phyloP scores from a whole-genome alignment of 2,797 vertebrate genomes.

The Sparus aurata region DNA sequence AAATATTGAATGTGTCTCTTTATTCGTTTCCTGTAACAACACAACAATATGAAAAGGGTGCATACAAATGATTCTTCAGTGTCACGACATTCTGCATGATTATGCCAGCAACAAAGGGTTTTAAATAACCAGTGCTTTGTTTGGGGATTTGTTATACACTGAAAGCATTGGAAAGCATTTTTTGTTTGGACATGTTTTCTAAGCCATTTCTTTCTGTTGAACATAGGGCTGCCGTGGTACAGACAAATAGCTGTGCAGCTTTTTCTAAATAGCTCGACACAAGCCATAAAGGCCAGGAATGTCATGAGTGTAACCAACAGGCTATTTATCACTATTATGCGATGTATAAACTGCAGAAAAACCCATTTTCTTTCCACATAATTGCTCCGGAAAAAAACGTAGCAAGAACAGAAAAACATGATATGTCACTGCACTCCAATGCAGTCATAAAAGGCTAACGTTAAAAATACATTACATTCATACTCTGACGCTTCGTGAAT shows the following conservation, averaged over 20 bases:
- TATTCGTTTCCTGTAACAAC: background rate
- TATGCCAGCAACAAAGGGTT: background rate
- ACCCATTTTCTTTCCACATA: constrained; percentile 21
- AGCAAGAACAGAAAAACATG: background rate
- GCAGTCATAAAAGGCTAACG: constrained; percentile 8
- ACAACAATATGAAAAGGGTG: background rate
- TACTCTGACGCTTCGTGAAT: background rate
- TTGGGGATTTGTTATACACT: background rate
- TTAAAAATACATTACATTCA: background rate
- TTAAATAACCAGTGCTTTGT: constrained; percentile 2
- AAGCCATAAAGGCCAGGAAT: constrained; percentile 30
- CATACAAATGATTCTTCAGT: constrained; percentile 6
- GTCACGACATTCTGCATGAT: background rate
- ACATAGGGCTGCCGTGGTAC: background rate
- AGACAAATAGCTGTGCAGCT: constrained; percentile 15
- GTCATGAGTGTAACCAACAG: constrained; percentile 10
- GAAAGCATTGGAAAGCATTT: background rate
- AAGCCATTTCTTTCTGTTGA: background rate
- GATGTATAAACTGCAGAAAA: constrained; percentile 14
- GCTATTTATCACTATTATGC: constrained; percentile 36
- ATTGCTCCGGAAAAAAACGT: constrained; percentile 19
- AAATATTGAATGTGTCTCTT: background rate
- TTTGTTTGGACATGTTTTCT: background rate
- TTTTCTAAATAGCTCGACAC: constrained; percentile 15
- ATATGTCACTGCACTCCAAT: constrained; percentile 1